Conservation (phyloP, 35 echinoderm and acorn worm species). For the Lytechinus variegatus region DNA sequence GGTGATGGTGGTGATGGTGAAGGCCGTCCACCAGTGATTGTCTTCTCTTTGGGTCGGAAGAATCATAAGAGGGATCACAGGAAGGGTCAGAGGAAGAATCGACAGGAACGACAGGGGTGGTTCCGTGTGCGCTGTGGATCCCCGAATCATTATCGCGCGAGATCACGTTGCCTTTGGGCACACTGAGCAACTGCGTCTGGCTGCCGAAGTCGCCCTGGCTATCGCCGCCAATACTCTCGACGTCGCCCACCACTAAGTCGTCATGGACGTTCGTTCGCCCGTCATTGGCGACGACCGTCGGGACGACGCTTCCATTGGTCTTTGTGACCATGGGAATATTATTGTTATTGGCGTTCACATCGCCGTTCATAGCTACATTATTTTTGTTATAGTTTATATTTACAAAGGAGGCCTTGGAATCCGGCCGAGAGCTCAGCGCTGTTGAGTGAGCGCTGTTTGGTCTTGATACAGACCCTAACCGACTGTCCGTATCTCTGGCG, state of each 20-base stretch:
- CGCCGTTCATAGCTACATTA: background rate
- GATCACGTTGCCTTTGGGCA: constrained; percentile 25
- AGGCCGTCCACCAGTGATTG: constrained; percentile 65
- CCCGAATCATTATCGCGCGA: constrained; percentile 83
- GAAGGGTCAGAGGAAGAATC: background rate
- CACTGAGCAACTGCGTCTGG: constrained; percentile 62
- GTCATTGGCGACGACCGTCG: background rate
- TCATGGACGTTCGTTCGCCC: background rate
- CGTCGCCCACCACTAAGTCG: constrained; percentile 60
- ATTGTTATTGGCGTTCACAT: constrained; percentile 30
- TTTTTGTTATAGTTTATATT: background rate
- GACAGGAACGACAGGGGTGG: constrained; percentile 75
- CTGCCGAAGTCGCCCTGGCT: constrained; percentile 79
- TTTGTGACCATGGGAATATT: constrained; percentile 25
- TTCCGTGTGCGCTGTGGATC: constrained; percentile 93
- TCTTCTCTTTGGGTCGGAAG: constrained; percentile 58
- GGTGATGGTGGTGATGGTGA: constrained; percentile 45
- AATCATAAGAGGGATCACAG: constrained; percentile 67
- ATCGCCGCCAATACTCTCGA: constrained; percentile 78
- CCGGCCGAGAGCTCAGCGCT: constrained; percentile 17
- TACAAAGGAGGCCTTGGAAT: background rate
- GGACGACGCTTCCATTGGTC: constrained; percentile 7
- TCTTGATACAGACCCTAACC: background rate
- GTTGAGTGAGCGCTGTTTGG: constrained; percentile 1
- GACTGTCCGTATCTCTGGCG: background rate